These are phyloP conservation scores for Cotesia congregata DNA, from an alignment of 2,888 invertebrate genomes.

Conservation along the genomic window DNA sequence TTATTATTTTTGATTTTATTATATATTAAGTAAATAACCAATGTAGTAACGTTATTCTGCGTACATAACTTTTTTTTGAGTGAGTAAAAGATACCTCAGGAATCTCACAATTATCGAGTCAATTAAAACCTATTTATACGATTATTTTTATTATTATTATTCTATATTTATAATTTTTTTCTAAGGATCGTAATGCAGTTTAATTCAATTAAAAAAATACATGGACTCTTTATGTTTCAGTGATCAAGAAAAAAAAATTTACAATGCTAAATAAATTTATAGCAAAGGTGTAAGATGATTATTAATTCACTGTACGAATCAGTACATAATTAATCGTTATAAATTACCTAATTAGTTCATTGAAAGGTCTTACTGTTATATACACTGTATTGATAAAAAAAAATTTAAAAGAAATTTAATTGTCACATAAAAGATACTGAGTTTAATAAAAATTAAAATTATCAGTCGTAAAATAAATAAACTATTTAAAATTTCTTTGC, in stretches of 20 bases:
- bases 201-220: background rate
- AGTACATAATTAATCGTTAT: background rate
- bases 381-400: background rate
- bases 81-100: too few relatives aligned
- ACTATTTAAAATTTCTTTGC: background rate
- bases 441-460: background rate
- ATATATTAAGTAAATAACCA: background rate
- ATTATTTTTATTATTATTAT: too few relatives aligned
- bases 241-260: background rate
- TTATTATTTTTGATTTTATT: background rate
- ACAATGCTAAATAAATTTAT: background rate
- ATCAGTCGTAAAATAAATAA: background rate
- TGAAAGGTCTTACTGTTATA: background rate
- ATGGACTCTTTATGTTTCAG: background rate
- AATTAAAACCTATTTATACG: too few relatives aligned
- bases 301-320: background rate
- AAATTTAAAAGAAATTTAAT: background rate
- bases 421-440: background rate
- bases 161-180: background rate
- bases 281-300: background rate
- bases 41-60: background rate
- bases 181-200: background rate
- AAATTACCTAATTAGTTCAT: background rate
- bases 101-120: too few relatives aligned
- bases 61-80: too few relatives aligned